Conservation (phyloP, 2,113 vertebrate species). For the Epinephelus fuscoguttatus region DNA sequence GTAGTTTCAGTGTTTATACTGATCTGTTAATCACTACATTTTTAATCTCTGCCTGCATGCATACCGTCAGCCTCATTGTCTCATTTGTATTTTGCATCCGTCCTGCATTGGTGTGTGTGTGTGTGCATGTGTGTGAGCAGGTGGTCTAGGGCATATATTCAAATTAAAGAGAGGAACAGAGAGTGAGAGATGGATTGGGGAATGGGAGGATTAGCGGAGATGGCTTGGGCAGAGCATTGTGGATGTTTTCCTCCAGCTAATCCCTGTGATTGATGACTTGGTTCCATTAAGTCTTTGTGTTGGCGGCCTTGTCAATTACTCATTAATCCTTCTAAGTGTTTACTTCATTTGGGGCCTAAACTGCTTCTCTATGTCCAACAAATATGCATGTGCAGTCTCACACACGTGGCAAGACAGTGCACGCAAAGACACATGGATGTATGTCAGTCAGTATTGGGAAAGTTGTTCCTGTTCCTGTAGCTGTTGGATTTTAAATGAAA, state of each 20-base stretch:
- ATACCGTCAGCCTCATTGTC: not conserved
- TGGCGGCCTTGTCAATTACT: conserved; percentile 68
- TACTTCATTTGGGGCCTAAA: conserved; percentile 52
- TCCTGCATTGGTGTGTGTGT: conserved; percentile 12
- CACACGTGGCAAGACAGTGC: not conserved
- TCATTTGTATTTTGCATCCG: not conserved
- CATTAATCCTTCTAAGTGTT: conserved; percentile 75
- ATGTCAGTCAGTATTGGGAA: not conserved
- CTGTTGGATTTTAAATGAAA: not conserved
- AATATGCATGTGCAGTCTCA: conserved; percentile 8
- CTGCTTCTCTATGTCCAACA: conserved; percentile 30
- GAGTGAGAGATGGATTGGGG: conserved; percentile 35
- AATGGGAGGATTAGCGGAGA: conserved; percentile 54
- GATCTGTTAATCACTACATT: conserved; percentile 10
- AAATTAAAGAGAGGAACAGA: conserved; percentile 13
- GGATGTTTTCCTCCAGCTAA: conserved; percentile 69
- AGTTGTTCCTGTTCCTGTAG: not conserved
- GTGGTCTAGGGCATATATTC: conserved; percentile 37
- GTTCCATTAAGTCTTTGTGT: conserved; percentile 67
- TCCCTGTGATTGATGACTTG: conserved; percentile 74
- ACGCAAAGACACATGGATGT: not conserved
- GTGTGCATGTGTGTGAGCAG: conserved; percentile 1
- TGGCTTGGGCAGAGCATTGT: conserved; percentile 44
- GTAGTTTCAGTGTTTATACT: conserved; percentile 6
- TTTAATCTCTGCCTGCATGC: not conserved